phyloP scores from a whole-genome alignment of 2,113 vertebrate genomes.

The Cavia aperea region DNA sequence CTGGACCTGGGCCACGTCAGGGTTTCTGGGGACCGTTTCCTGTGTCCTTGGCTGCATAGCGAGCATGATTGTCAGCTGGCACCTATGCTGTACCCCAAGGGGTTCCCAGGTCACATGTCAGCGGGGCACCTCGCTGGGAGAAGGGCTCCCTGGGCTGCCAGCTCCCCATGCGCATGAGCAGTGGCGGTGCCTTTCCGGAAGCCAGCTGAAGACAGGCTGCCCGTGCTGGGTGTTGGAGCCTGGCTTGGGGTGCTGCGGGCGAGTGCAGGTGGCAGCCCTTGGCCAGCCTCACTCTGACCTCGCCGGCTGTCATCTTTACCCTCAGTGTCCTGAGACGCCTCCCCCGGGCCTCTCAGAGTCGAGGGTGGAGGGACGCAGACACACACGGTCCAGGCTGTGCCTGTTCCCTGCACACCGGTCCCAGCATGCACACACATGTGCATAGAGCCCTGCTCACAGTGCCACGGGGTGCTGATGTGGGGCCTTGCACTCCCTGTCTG shows the following conservation, averaged over 20 bases:
- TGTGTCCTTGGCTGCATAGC: background rate
- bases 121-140: background rate
- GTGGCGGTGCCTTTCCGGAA: accelerated
- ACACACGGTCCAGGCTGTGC: accelerated
- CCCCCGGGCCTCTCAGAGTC: background rate
- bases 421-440: accelerated
- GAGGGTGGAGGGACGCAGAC: background rate
- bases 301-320: conserved; percentile 44
- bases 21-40: background rate
- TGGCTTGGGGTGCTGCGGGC: background rate
- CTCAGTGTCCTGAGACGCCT: background rate
- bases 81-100: background rate
- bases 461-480: accelerated
- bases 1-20: background rate
- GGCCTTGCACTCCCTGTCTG: background rate
- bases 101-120: background rate
- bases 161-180: background rate
- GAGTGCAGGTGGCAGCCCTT: conserved; percentile 17
- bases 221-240: accelerated
- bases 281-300: conserved; percentile 54
- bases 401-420: accelerated
- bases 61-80: background rate
- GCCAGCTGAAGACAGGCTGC: background rate
- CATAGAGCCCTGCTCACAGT: accelerated
- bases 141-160: background rate